Conservation (phyloP, 92 coral and sea anemone genomes). For the Montipora capitata region DNA sequence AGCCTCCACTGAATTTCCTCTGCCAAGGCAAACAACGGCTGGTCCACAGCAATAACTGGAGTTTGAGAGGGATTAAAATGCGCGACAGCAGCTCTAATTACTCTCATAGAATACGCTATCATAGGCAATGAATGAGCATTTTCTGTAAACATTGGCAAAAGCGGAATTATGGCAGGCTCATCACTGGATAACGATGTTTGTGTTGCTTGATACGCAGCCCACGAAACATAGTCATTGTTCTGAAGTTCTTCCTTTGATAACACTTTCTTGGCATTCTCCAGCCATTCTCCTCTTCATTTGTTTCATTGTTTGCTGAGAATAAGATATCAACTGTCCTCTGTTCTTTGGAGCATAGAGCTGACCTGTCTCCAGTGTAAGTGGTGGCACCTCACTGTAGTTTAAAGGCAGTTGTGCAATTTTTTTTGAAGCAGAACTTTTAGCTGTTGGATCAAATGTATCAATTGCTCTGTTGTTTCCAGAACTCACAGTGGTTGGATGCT, state of each 20-base stretch:
- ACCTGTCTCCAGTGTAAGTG: conserved; percentile 26
- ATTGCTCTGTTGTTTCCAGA: background rate
- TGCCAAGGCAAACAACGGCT: conserved; percentile 61
- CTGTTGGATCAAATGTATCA: conserved; percentile 17
- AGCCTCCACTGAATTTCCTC: conserved; percentile 62
- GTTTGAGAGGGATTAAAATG: conserved; percentile 46
- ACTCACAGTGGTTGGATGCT: conserved; percentile 43
- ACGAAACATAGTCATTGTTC: conserved; percentile 17
- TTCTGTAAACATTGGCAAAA: conserved; percentile 1
- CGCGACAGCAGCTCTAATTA: background rate
- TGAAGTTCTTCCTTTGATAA: background rate
- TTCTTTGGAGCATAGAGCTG: background rate
- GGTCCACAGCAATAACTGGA: conserved; percentile 52
- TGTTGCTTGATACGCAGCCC: conserved; percentile 61
- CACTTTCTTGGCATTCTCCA: too few relatives aligned
- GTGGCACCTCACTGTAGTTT: conserved; percentile 52
- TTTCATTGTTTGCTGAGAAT: too few relatives aligned
- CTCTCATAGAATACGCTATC: too few relatives aligned
- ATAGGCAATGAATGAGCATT: conserved; percentile 47
- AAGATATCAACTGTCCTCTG: background rate
- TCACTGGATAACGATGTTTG: conserved; percentile 26
- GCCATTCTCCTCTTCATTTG: background rate
- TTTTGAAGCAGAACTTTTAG: background rate
- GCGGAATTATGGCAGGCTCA: conserved; percentile 38
- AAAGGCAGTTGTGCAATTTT: conserved; percentile 26